phyloP scores from a whole-genome alignment of 2,113 vertebrate species.

The Hippocampus guttulatus region DNA sequence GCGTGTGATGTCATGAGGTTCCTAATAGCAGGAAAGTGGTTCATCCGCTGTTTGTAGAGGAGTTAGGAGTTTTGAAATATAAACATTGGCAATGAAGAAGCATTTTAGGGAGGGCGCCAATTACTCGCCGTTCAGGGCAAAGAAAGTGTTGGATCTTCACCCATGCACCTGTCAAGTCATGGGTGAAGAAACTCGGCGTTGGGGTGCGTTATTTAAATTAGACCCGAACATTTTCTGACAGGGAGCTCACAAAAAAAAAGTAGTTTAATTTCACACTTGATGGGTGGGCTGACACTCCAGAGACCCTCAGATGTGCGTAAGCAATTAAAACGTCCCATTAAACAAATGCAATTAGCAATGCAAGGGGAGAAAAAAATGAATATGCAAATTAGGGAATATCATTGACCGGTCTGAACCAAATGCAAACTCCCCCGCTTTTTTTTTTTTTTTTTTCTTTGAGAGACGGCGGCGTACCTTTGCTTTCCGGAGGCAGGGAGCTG shows the following conservation, averaged over 20 bases:
- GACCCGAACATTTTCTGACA: neutral
- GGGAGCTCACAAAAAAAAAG: neutral
- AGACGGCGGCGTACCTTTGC: slow-evolving; percentile 59
- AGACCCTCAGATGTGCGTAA: neutral
- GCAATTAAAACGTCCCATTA: neutral
- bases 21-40: no score
- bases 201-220: neutral
- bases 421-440: neutral
- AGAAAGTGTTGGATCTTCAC: no score
- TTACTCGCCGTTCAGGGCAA: no score
- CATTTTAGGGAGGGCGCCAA: no score
- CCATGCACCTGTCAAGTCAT: no score
- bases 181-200: no score
- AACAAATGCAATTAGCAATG: slow-evolving; percentile 14
- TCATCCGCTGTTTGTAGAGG: no score
- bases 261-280: neutral
- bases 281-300: neutral
- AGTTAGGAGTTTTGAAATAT: no score
- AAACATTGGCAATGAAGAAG: no score
- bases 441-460: neutral
- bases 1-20: no score
- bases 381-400: slow-evolving; percentile 35
- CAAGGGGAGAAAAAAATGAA: slow-evolving; percentile 16
- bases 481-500: slow-evolving; percentile 68
- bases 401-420: slow-evolving; percentile 2